Conservation (phyloP, 2,113 vertebrate species). For the Gila orcuttii region DNA sequence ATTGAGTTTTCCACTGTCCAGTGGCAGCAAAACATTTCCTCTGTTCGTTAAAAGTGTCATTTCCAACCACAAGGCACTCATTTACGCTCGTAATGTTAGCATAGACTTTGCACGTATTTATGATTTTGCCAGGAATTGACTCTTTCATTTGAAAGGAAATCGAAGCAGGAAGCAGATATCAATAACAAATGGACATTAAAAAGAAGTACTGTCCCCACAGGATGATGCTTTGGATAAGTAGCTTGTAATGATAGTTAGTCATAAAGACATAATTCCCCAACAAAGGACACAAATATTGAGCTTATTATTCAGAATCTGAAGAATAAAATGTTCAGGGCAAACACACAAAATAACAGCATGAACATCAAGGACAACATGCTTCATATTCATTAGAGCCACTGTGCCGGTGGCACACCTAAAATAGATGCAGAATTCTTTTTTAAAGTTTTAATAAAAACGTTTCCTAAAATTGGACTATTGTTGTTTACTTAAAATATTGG, state of each 20-base stretch:
- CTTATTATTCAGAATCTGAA: too few species aligned
- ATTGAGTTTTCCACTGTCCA: conserved; percentile 39
- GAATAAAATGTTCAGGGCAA: too few species aligned
- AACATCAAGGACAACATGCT: too few species aligned
- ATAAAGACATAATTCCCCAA: neutral
- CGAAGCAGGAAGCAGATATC: neutral
- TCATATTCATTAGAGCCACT: too few species aligned
- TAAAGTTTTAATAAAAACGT: too few species aligned
- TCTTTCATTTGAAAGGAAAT: neutral
- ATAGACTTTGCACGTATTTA: neutral
- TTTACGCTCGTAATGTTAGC: neutral
- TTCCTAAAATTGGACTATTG: too few species aligned
- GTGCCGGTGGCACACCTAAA: too few species aligned
- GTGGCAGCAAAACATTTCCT: conserved; percentile 56
- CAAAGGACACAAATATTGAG: too few species aligned
- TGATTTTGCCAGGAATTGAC: neutral
- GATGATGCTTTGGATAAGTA: neutral
- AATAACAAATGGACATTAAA: conserved; percentile 1
- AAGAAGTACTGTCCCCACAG: neutral
- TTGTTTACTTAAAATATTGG: too few species aligned
- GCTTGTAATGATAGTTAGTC: neutral
- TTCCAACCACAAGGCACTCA: neutral
- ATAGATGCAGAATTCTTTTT: too few species aligned
- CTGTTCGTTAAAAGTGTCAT: neutral
- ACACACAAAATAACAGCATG: too few species aligned